Evolutionary conservation across 2,888 invertebrate genomes (phyloP).

Genomic region (Steinernema scapterisci): DNA sequence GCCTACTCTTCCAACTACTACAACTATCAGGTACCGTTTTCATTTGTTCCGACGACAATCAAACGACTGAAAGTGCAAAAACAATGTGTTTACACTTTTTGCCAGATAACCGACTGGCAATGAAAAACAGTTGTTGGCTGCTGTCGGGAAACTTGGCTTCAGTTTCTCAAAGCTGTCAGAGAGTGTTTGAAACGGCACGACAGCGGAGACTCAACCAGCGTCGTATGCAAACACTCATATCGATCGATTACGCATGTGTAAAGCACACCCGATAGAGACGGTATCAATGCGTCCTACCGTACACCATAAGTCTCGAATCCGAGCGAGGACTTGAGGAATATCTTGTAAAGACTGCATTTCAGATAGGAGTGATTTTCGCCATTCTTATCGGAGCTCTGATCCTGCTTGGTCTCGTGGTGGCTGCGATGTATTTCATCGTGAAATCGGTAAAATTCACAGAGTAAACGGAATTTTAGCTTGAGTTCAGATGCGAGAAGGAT

Average conservation of each 20-base stretch:
- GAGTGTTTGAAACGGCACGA: not conserved
- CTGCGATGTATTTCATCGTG: conserved; percentile 54
- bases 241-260: conserved; percentile 3
- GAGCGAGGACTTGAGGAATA: not conserved
- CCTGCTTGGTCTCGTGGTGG: conserved; percentile 51
- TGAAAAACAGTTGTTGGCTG: conserved; percentile 19
- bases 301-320: not conserved
- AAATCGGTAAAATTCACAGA: conserved; percentile 21
- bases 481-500: conserved; percentile 6
- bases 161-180: too few species aligned
- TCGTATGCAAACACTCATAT: not conserved
- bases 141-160: not conserved
- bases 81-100: conserved; percentile 22
- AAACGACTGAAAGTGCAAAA: not conserved
- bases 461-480: not conserved
- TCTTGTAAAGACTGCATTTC: conserved; percentile 36
- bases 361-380: conserved; percentile 63
- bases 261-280: too few species aligned
- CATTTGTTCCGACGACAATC: not conserved
- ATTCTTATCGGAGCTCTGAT: conserved; percentile 59
- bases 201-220: not conserved
- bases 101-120: not conserved
- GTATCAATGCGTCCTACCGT: not conserved
- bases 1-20: conserved; percentile 57
- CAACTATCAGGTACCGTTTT: conserved; percentile 59